Conservation (phyloP, 2,113 vertebrate genomes). For the Urocolius indicus region DNA sequence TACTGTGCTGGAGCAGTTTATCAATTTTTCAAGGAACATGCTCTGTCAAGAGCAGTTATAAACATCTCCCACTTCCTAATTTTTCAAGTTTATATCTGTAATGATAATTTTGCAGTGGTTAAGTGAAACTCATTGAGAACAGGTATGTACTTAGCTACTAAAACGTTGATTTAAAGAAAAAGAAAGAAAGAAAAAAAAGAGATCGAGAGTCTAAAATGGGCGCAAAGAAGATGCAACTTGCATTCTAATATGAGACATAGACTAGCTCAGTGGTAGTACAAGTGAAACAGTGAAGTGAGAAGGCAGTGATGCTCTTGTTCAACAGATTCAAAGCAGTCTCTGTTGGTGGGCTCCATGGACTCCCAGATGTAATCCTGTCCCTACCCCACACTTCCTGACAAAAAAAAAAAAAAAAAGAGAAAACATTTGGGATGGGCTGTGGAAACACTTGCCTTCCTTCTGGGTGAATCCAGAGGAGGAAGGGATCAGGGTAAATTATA, state of each 20-base stretch:
- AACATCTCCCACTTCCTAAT: background rate
- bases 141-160: background rate
- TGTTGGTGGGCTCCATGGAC: slow-evolving; percentile 48
- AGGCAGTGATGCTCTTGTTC: background rate
- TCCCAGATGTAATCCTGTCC: slow-evolving; percentile 17
- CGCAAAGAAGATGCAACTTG: background rate
- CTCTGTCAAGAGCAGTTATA: background rate
- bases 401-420: background rate
- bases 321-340: background rate
- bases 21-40: background rate
- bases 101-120: background rate
- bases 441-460: slow-evolving; percentile 24
- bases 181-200: background rate
- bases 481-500: slow-evolving; percentile 56
- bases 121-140: background rate
- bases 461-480: slow-evolving; percentile 42
- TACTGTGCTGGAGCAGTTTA: background rate
- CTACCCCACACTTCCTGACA: slow-evolving; percentile 1
- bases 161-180: background rate
- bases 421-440: slow-evolving; percentile 14
- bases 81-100: background rate
- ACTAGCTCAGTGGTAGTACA: background rate
- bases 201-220: background rate
- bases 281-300: background rate
- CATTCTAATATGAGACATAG: background rate